Base-by-base conservation (phyloP, 1,140 invertebrate genomes). In the Tetramorium alpestre region DNA sequence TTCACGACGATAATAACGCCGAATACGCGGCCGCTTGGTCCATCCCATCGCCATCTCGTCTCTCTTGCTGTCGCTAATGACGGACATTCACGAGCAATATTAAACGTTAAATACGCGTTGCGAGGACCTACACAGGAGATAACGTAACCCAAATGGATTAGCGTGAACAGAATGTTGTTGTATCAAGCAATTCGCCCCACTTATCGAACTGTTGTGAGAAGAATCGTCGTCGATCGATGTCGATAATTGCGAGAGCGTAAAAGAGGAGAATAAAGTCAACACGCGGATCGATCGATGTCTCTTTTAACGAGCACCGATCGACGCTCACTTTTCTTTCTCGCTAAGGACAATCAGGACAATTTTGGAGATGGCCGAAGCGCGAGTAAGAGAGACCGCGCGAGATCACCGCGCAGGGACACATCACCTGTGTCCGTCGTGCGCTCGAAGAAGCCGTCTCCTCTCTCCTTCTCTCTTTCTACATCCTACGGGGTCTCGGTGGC, bases 401-500 rank as follows among this genome's bases (percentile, higher is more conserved):
- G 22, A 58, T 64, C 65, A 7, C 51, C 51, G 51, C 4, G 16
- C 41, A 33, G 25, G n/a, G 13, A 80, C 72, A 44, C 13, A 56
- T 58, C n/a, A 58, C 41, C n/a, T 47, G 38, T 75, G 69, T 10
- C 16, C 22, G 51, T 51, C 44, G 49, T 58, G 47, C 54, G 38
- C 85, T 87, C 62, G 69, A 70, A 28, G 69, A 56, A 67, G 65
- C n/a, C 51, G n/a, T 18, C 54, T 33, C n/a, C 65, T 47, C 47
- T 51, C 25, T 51, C 69, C 33, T 22, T 77, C 25, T 25, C 38
- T 47, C 38, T 47, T 25, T 33, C 75, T 64, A 13, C 54, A 67
- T 56, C 38, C 60, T 56, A 72, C 25, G 80, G 44, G 56, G 75
- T 86, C 89, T 90, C 91, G 60, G 87, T 93, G 92, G 91, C 90